Evolutionary conservation across 2,797 vertebrate genomes (phyloP), one percentile per base, ranked within the genome.

Genomic region (Halcyon chelicuti): DNA sequence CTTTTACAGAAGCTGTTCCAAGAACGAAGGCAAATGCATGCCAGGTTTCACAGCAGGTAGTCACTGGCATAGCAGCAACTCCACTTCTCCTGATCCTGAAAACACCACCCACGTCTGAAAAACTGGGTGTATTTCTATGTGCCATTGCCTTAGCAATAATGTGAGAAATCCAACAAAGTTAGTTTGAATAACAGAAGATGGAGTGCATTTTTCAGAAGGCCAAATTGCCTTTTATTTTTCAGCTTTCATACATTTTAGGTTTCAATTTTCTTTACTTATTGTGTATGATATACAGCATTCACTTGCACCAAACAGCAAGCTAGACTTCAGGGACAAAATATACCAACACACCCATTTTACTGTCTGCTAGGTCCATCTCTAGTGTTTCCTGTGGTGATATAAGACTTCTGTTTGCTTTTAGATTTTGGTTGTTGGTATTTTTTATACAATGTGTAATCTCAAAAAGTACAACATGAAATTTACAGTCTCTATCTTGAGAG

Each of bases 31-130:
- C 40, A 70, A 78, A 49, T 1, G 10, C 14, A 20, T 42, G 79
- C 62, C 73, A 86, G 55, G 39, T 93, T 96, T 94, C 91, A 71
- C 60, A 90, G 82, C 76, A 95, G 79, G 76, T 92, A 73, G 86
- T 67, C 63, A 49, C 37, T 65, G 55, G 20, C 85, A 73, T 10
- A 8, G 40, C 37, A 88, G 40, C 51, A 67, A 19, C 61, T 78
- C 40, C n/a, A n/a, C 14, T 46, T 66, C 19, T 86, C 26, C 67
- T 7, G 29, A 51, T 52, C 37, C 58, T 51, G 37, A 77, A 75
- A 94, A 54, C 67, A 68, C 33, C 49, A 68, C 22, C 39, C 42
- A 75, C 9, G 1, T n/a, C 74, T 82, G 29, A 88, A 86, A 75
- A 75, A 10, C 10, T 3, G 3, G 10, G 7, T 49, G 12, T 44